Conservation (phyloP, 2,888 invertebrate genomes). For the Drosophila neotestacea region DNA sequence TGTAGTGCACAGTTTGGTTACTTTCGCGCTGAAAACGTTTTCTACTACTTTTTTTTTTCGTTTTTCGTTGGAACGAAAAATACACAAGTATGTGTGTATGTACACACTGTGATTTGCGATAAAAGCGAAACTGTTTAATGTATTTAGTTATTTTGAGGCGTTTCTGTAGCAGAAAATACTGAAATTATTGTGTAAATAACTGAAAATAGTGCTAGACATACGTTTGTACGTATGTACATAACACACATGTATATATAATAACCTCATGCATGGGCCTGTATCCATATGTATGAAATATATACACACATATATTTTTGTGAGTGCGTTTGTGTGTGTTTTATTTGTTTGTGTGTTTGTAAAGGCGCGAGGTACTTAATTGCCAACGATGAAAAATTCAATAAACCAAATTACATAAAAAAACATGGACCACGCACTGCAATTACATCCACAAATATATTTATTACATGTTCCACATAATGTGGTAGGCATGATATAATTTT, state of each 20-base stretch:
- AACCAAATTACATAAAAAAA: slow-evolving; percentile 66
- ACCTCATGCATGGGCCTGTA: slow-evolving; percentile 37
- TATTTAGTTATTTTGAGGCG: slow-evolving; percentile 37
- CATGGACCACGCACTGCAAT: slow-evolving; percentile 41
- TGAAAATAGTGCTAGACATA: slow-evolving; percentile 69
- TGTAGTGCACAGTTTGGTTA: slow-evolving; percentile 63
- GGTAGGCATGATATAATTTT: slow-evolving; percentile 19
- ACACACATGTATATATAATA: slow-evolving; percentile 39
- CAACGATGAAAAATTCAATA: slow-evolving; percentile 67
- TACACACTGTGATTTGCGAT: slow-evolving; percentile 40
- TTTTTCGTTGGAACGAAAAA: slow-evolving; percentile 34
- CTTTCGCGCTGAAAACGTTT: slow-evolving; percentile 77
- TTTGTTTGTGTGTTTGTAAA: slow-evolving; percentile 63
- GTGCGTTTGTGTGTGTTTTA: slow-evolving; percentile 21
- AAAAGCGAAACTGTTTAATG: slow-evolving; percentile 41
- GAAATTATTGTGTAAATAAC: slow-evolving; percentile 72
- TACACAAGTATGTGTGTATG: slow-evolving; percentile 23
- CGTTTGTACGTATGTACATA: slow-evolving; percentile 40
- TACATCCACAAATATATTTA: slow-evolving; percentile 3
- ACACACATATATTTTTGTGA: slow-evolving; percentile 7
- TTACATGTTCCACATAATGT: slow-evolving; percentile 3
- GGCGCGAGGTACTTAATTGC: slow-evolving; percentile 70
- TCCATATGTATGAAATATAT: slow-evolving; percentile 16
- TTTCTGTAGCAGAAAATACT: slow-evolving; percentile 33
- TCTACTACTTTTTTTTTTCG: slow-evolving; percentile 54